phyloP scores from a whole-genome alignment of 2,113 vertebrate species.

The Fregetta grallaria region DNA sequence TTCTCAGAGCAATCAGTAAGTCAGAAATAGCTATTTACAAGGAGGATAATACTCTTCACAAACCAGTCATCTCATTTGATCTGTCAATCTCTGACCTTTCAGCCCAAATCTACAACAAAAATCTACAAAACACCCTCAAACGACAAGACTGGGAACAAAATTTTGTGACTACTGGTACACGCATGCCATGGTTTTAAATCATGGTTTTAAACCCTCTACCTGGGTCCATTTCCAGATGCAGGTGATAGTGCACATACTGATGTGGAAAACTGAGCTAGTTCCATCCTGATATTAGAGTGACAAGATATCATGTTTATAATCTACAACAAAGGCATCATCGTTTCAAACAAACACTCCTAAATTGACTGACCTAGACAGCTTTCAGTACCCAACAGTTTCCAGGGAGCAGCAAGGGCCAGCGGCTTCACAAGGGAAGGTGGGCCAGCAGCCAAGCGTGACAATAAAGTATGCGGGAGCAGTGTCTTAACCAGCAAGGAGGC shows the following conservation, averaged over 20 bases:
- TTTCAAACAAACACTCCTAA: not conserved
- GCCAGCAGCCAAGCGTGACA: not conserved
- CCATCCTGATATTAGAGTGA: not conserved
- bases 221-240: not conserved
- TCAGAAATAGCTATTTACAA: not conserved
- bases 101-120: not conserved
- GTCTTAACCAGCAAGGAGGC: not conserved
- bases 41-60: not conserved
- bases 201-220: not conserved
- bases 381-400: not conserved
- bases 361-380: not conserved
- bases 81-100: not conserved
- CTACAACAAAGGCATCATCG: not conserved
- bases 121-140: not conserved
- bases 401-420: not conserved
- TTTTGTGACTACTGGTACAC: rapidly evolving
- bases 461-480: not conserved
- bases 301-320: not conserved
- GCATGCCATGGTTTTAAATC: rapidly evolving
- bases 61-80: not conserved
- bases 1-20: not conserved
- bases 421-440: not conserved
- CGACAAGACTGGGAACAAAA: not conserved
- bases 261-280: not conserved
- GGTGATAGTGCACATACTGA: not conserved